These are phyloP conservation scores for Trinorchestia longiramus DNA, from an alignment of 1,140 invertebrate genomes.

Conservation along the genomic window DNA sequence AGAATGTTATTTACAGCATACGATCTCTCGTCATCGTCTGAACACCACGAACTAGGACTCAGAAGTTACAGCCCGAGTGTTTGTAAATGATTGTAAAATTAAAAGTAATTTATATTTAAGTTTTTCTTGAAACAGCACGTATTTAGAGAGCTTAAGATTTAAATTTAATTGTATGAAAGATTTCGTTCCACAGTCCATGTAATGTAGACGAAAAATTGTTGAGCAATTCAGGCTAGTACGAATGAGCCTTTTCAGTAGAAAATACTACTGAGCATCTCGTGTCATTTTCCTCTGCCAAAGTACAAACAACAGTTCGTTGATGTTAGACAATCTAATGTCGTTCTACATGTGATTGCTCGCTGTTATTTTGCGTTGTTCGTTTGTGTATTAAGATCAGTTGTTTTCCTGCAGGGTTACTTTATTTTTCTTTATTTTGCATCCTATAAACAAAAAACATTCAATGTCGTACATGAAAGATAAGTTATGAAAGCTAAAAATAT, in stretches of 20 bases:
- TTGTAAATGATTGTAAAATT: no score
- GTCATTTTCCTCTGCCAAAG: not conserved
- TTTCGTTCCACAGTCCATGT: no score
- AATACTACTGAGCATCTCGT: not conserved
- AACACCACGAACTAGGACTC: no score
- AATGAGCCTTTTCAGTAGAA: not conserved
- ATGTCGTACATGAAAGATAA: not conserved
- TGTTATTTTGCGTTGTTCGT: not conserved
- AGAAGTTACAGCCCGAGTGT: no score
- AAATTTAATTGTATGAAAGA: no score
- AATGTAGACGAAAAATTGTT: no score
- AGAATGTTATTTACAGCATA: not conserved
- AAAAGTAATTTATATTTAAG: no score
- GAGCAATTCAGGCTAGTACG: no score
- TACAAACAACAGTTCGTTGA: not conserved
- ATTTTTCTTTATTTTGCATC: not conserved
- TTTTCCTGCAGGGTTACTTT: not conserved
- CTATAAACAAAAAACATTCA: not conserved
- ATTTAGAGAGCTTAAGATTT: no score
- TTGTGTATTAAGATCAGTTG: not conserved
- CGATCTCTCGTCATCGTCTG: not conserved
- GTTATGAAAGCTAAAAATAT: not conserved
- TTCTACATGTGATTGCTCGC: not conserved
- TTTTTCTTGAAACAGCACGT: no score
- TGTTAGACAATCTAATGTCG: not conserved